Evolutionary conservation across 1,140 invertebrate genomes (phyloP).

Genomic region (Nebria ingens): DNA sequence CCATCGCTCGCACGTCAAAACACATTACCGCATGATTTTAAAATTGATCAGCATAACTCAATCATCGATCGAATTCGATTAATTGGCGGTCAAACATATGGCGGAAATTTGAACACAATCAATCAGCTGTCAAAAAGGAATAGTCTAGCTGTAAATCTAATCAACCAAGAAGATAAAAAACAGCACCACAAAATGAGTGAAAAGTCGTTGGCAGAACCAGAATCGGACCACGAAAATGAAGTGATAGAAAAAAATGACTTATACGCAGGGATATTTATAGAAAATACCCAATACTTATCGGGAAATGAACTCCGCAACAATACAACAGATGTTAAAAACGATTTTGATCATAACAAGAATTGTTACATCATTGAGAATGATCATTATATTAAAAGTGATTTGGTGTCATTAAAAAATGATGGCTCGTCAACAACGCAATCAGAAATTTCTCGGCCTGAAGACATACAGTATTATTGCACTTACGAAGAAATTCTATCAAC

Average conservation of each 20-base stretch:
- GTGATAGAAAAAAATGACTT: conserved; percentile 1
- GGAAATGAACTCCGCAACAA: neutral
- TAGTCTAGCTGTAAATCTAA: neutral
- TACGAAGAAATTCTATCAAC: neutral
- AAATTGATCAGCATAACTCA: neutral
- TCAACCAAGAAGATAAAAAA: conserved; percentile 8
- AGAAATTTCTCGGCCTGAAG: neutral
- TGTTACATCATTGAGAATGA: neutral
- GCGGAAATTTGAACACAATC: conserved; percentile 16
- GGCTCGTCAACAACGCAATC: neutral
- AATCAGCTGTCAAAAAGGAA: conserved; percentile 1
- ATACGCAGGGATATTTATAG: neutral
- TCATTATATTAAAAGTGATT: neutral
- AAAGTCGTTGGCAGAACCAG: conserved; percentile 8
- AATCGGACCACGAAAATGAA: neutral
- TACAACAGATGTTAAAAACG: neutral
- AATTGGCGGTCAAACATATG: conserved; percentile 22
- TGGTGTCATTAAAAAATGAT: neutral
- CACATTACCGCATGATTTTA: conserved; percentile 16
- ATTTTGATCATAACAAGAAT: neutral
- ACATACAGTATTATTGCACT: neutral
- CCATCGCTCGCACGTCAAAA: conserved; percentile 16
- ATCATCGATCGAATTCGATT: conserved; percentile 24
- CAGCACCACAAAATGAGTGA: neutral
- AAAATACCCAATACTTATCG: neutral